Conservation (phyloP, 37 sponge, comb jelly and placozoan genomes). For the Aphrocallistes beatrix region DNA sequence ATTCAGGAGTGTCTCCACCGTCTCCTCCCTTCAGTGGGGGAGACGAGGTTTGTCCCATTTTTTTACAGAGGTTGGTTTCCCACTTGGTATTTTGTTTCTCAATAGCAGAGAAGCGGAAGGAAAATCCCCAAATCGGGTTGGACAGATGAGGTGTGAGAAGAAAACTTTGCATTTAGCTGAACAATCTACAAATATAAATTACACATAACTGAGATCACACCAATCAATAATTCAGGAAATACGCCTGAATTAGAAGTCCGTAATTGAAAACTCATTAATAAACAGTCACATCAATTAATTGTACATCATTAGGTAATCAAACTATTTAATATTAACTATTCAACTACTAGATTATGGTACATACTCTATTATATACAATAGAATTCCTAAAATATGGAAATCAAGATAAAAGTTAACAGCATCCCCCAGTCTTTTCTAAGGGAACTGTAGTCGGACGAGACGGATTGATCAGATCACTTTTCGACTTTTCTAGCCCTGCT, state of each 20-base stretch:
- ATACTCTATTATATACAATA: not conserved
- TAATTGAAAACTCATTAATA: no score
- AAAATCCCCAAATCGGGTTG: conserved; percentile 4
- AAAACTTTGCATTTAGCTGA: not conserved
- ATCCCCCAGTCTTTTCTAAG: not conserved
- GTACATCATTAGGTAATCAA: no score
- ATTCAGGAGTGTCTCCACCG: not conserved
- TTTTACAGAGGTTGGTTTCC: not conserved
- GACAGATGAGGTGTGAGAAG: not conserved
- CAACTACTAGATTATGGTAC: no score
- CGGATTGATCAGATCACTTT: not conserved
- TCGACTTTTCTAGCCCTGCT: not conserved
- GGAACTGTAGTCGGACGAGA: not conserved
- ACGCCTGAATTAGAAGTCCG: no score
- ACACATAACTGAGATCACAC: no score
- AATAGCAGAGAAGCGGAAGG: not conserved
- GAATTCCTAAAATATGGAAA: not conserved
- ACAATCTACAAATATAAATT: not conserved
- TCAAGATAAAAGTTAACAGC: not conserved
- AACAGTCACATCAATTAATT: no score
- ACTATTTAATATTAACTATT: no score
- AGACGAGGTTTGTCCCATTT: not conserved
- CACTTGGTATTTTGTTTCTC: not conserved
- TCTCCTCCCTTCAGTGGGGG: not conserved
- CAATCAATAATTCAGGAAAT: no score